These are phyloP conservation scores for Sphenopsis melanotis DNA, from an alignment of 2,797 vertebrate species.

Conservation along the genomic window DNA sequence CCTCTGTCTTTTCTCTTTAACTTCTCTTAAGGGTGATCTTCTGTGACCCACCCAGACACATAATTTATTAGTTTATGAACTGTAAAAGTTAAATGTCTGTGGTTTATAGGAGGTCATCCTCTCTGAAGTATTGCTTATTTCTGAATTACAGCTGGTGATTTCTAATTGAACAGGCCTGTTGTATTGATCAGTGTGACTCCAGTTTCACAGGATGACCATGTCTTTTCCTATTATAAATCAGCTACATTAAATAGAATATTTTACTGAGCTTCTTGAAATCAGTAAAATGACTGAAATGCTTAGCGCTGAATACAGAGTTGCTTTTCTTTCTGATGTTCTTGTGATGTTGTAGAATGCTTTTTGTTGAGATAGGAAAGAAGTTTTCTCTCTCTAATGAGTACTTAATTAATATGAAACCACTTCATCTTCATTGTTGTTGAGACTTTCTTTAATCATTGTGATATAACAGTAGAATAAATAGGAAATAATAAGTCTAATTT, in stretches of 20 bases:
- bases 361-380: not conserved
- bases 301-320: not conserved
- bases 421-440: slow-evolving; percentile 1
- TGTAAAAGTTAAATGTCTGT: not conserved
- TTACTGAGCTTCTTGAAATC: not conserved
- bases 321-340: not conserved
- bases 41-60: not conserved
- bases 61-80: not conserved
- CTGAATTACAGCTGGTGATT: not conserved
- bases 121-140: not conserved
- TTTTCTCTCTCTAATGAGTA: not conserved
- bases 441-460: not conserved
- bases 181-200: not conserved
- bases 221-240: not conserved
- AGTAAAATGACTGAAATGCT: not conserved
- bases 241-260: not conserved
- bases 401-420: not conserved
- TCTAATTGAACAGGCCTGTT: not conserved
- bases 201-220: not conserved
- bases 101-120: not conserved
- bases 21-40: not conserved
- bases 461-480: not conserved
- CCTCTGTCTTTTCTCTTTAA: not conserved
- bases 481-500: not conserved
- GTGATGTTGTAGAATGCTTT: not conserved